Base-by-base conservation (phyloP, 2,888 invertebrate genomes). In the Noctua pronuba region DNA sequence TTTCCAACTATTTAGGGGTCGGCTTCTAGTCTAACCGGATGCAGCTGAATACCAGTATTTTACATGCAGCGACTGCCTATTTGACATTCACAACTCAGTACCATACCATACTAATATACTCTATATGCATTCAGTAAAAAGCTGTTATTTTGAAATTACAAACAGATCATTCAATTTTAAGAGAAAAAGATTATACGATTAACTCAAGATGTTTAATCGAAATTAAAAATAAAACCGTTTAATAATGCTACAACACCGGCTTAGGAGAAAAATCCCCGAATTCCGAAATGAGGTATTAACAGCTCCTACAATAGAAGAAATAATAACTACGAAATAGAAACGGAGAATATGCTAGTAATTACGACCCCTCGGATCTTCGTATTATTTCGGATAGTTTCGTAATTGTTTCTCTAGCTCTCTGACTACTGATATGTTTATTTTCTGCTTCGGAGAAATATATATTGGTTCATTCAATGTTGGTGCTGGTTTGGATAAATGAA, bases 271-370 rank as follows among this genome's bases (percentile, higher is more conserved):
- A 67, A 38, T 60, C 24, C 24, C 52, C 35, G 21, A 38, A 18
- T 35, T 60, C 21, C 41, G 28, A 75, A 73, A 79, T 80, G 31
- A 68, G 11, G 62, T 70, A 81, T 60, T 74, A 74, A 78, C 68
- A 75, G 69, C 44, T 38, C 21, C 24, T 64, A 60, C 35, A 70
- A 52, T 55, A 60, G 11, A 77, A 69, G 64, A 86, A 77, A 84
- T 79, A 72, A 71, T 60, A 35, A 68, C 28, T 73, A 62, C 72
- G 72, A 35, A 62, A 70, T 62, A 64, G 64, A 71, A 75, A 72
- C 38, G 41, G 58, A n/a, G 52, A 83, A 73, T 52, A 77, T 64
- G 62, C 67, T 60, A 66, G 74, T 73, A 87, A 87, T 86, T 86
- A 64, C 67, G 41, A 38, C 24, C 38, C 55, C 21, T 62, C 65